Evolutionary conservation across 1,140 invertebrate species (phyloP), one percentile per base, ranked within the genome.

Genomic region (Leptinotarsa defecta): DNA sequence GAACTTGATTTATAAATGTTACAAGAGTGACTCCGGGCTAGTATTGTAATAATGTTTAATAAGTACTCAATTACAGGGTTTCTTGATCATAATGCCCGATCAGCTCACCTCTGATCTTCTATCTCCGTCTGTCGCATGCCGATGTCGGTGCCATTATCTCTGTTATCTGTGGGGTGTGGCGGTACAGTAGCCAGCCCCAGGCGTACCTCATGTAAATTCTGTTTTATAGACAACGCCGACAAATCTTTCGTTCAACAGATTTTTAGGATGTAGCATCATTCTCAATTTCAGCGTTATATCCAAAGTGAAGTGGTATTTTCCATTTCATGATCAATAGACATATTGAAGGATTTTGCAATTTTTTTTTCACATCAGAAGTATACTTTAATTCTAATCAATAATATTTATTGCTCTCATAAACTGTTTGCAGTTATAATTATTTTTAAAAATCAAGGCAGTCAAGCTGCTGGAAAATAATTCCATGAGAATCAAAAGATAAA

Each of bases 1-100:
- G 52, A 57, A 65, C 64, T 65, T 65, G 64, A 65, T 65, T 65
- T 65, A 65, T 65, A 65, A 65, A 65, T 65, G 64, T 20, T 65
- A 24, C 27, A 48, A 69, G 24, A 34, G 19, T 48, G 13, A 48
- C 77, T 71, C 62, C 68, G 61, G 76, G 74, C 79, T n/a, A 71
- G 27, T 77, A 75, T 78, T 72, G 77, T 80, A 80, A 80, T 80
- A 78, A 80, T 78, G 77, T 76, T 69, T 80, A 78, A 80, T 80
- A 78, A 78, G 68, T 77, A 65, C 70, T 61, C 77, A 76, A 80
- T 80, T 80, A 80, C 74, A 77, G 79, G 77, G 74, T 75, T 79
- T 78, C 62, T 62, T 57, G 74, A 79, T 79, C 78, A 67, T 74
- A 74, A 78, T 68, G 68, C 71, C 73, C 71, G 78, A 79, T 79